Evolutionary conservation across 2,113 vertebrate species (phyloP), one percentile per base, ranked within the genome.

Genomic region (Arvicanthis niloticus): DNA sequence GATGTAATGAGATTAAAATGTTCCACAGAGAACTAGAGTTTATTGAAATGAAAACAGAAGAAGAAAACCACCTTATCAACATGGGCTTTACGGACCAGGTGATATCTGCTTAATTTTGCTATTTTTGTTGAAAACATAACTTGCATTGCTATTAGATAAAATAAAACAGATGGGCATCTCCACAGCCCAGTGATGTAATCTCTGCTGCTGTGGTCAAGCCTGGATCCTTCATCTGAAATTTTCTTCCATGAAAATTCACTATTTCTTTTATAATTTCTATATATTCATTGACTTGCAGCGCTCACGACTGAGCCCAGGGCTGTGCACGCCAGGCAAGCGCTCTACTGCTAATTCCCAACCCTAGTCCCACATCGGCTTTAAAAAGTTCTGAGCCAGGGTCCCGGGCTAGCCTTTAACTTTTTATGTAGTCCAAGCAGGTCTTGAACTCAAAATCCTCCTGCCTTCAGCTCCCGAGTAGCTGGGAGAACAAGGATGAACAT

Each of bases 1-100:
- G 92, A 76, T 97, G 13, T 70, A 97, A 97, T 96, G 98, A 98
- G 95, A 98, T 98, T 97, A 97, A 98, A 98, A 96, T 76, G 97
- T 80, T 97, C 97, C 94, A 65, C 97, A 78, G 97, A 94, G 96
- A 89, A 98, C 82, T 13, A 91, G 97, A 96, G 94, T 98, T 98
- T 96, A 96, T 97, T 98, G 98, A 96, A 97, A 88, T 70, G 70
- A 60, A 93, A 86, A 94, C 91, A 96, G 58, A 92, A 95, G 97
- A 91, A 96, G 97, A 97, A 97, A 97, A 51, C 81, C 95, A 90
- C 93, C 95, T 98, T 91, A 96, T 97, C 93, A 75, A 72, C 34
- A 67, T 42, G 91, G 62, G 48, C 92, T 97, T 98, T 97, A 51
- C n/a, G 92, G 92, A 81, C 89, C 31, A 72, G 85, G 68, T 91